These are phyloP conservation scores for Yponomeuta sedellus DNA, from an alignment of 2,888 invertebrate genomes.

Conservation along the genomic window DNA sequence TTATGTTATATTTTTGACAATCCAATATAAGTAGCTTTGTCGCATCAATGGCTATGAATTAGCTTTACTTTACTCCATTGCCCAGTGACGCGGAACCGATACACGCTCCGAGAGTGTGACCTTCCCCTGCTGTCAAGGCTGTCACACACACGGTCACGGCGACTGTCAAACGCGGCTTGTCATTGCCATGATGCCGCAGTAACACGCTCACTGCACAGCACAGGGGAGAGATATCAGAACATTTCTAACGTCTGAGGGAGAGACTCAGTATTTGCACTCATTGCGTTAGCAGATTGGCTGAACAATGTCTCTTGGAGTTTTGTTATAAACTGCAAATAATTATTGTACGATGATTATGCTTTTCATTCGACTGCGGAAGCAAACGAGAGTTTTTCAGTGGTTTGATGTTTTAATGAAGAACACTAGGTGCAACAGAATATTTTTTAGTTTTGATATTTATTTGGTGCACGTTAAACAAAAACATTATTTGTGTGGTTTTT, in stretches of 20 bases:
- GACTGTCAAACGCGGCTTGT: background rate
- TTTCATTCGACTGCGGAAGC: too few species aligned
- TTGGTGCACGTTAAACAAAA: too few species aligned
- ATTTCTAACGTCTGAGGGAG: background rate
- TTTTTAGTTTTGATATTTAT: too few species aligned
- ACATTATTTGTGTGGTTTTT: too few species aligned
- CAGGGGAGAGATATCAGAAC: background rate
- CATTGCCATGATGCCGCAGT: background rate
- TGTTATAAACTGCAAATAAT: too few species aligned
- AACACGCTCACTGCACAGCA: conserved; percentile 1
- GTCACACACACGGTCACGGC: conserved; percentile 1
- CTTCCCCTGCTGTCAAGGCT: background rate
- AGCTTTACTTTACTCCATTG: background rate
- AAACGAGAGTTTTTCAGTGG: too few species aligned
- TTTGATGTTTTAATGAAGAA: too few species aligned
- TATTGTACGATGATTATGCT: too few species aligned
- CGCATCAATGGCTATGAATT: background rate
- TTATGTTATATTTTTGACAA: too few species aligned
- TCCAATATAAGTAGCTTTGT: background rate
- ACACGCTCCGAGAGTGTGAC: background rate
- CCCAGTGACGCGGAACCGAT: background rate
- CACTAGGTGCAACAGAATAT: too few species aligned
- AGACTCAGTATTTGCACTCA: background rate
- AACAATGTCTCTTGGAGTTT: too few species aligned
- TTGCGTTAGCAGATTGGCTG: background rate